phyloP scores from a whole-genome alignment of 1,140 invertebrate genomes.

The Temnothorax longispinosus region DNA sequence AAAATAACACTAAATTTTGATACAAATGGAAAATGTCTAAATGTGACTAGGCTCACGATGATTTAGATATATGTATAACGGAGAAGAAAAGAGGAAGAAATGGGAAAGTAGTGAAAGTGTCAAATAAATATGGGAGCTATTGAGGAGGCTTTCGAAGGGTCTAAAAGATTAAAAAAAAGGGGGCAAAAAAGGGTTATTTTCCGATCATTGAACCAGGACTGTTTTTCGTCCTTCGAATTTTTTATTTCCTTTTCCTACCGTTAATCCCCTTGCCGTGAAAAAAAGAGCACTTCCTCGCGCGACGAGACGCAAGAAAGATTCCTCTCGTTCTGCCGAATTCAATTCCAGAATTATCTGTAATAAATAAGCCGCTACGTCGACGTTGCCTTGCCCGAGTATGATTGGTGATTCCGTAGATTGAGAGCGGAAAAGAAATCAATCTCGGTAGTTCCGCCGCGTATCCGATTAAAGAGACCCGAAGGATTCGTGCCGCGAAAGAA shows the following conservation, averaged over 20 bases:
- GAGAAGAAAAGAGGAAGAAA: background rate
- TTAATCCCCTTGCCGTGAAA: slow-evolving; percentile 4
- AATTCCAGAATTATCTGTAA: slow-evolving; percentile 75
- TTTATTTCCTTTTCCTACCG: background rate
- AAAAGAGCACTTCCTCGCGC: background rate
- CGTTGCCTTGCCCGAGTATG: slow-evolving; percentile 14
- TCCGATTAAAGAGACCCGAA: background rate
- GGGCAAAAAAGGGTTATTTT: slow-evolving; percentile 2
- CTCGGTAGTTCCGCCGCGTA: background rate
- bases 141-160: background rate
- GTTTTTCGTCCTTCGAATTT: background rate
- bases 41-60: background rate
- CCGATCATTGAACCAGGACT: background rate
- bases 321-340: slow-evolving; percentile 56
- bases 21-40: background rate
- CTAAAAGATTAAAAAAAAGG: slow-evolving; percentile 1
- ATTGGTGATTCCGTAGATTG: slow-evolving; percentile 26
- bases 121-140: slow-evolving; percentile 20
- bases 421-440: slow-evolving; percentile 26
- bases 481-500: background rate
- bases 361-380: slow-evolving; percentile 67
- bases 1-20: background rate
- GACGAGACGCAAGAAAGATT: background rate
- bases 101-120: background rate
- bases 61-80: background rate